These are phyloP conservation scores for Luehdorfia chinensis DNA, from an alignment of 1,140 invertebrate genomes.

Conservation along the genomic window DNA sequence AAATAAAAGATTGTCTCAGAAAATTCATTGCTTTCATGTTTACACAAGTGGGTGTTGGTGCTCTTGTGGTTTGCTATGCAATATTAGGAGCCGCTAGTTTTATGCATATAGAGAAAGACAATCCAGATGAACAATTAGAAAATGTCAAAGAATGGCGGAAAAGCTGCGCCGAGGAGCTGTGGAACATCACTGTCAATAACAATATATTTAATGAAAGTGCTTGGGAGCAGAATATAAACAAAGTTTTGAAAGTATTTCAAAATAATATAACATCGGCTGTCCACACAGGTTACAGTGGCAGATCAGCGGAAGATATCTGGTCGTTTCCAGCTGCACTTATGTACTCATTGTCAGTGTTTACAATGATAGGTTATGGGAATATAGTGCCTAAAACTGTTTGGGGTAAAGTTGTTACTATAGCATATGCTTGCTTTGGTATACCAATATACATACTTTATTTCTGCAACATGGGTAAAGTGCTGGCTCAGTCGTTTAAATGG, in stretches of 20 bases:
- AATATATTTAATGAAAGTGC: conserved; percentile 87
- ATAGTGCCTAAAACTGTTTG: conserved; percentile 92
- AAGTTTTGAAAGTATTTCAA: conserved; percentile 84
- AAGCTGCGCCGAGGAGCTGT: conserved; percentile 81
- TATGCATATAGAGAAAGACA: conserved; percentile 88
- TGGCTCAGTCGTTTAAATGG: conserved; percentile 88
- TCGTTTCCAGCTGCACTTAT: conserved; percentile 91
- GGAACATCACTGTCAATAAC: conserved; percentile 83
- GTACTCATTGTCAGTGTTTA: conserved; percentile 92
- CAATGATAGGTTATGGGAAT: conserved; percentile 97
- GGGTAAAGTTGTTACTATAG: conserved; percentile 94
- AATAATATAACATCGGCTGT: conserved; percentile 83
- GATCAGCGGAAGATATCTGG: conserved; percentile 85
- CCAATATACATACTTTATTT: conserved; percentile 94
- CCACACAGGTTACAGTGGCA: conserved; percentile 87
- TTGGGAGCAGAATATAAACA: conserved; percentile 83
- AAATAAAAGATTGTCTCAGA: conserved; percentile 88
- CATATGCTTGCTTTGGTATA: conserved; percentile 97
- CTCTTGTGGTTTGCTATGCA: conserved; percentile 95
- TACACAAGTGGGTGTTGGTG: conserved; percentile 96
- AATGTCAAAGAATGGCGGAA: conserved; percentile 74
- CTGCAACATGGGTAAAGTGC: conserved; percentile 91
- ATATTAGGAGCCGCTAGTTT: conserved; percentile 96
- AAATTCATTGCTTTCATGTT: conserved; percentile 94
- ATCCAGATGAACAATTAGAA: conserved; percentile 78